phyloP scores from a whole-genome alignment of 2,113 vertebrate genomes.

The Sinocyclocheilus rhinocerous region DNA sequence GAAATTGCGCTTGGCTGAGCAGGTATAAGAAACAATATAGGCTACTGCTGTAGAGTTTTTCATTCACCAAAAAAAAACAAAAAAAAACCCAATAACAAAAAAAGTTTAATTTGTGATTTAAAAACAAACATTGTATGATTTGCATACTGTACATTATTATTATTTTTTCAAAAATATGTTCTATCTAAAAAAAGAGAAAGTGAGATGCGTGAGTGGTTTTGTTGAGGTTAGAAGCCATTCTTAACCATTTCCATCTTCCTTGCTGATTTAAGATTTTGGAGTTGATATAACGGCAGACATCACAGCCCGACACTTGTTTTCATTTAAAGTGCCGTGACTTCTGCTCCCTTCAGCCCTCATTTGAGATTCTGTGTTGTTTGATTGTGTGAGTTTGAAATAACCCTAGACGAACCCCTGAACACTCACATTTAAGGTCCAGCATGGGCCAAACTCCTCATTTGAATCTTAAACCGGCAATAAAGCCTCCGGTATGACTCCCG shows the following conservation, averaged over 20 bases:
- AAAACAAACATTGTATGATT: not conserved
- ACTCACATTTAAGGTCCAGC: constrained; percentile 39
- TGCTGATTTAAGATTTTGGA: not conserved
- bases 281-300: not conserved
- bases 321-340: not conserved
- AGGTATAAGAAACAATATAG: too few species aligned
- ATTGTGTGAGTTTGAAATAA: constrained; percentile 37
- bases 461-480: constrained; percentile 66
- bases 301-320: not conserved
- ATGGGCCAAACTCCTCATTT: constrained; percentile 60
- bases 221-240: not conserved
- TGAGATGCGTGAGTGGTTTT: not conserved
- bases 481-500: constrained; percentile 64
- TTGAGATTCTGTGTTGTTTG: constrained; percentile 10
- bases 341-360: constrained; percentile 9
- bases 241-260: not conserved
- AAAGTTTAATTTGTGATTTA: too few species aligned
- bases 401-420: constrained; percentile 26
- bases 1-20: not conserved
- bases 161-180: not conserved
- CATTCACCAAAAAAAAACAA: too few species aligned
- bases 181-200: not conserved
- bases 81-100: too few species aligned
- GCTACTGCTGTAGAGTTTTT: too few species aligned
- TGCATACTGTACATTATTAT: not conserved